Evolutionary conservation across 2,888 invertebrate species (phyloP), one percentile per base, ranked within the genome.

Genomic region (Nomada fucata): DNA sequence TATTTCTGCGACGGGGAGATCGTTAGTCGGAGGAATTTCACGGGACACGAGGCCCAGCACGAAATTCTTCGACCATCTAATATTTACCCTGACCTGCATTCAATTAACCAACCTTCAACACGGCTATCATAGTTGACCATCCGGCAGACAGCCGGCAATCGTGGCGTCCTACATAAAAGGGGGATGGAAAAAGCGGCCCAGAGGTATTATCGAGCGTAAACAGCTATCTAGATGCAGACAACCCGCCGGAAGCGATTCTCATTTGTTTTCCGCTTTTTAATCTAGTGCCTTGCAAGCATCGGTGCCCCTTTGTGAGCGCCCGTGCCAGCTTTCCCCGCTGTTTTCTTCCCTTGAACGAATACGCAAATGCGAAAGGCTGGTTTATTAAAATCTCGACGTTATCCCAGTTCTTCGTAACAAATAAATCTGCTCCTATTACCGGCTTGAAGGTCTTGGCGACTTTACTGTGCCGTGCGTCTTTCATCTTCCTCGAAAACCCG

Each of bases 231-330:
- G 78, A 89, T 89, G 89, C 89, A 87, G 83, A 86, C 83, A 81
- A 85, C 78, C 83, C 86, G 88, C 90, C 87, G 83, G 82, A 82
- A 91, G 91, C 90, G 74, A 90, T 91, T 90, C 89, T 90, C 91
- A 91, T 92, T 91, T 89, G 89, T 91, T 89, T 88, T 82, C 83
- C 64, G 83, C 87, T 90, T 87, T 86, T 89, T 87, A 90, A 90
- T 90, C 89, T 85, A 76, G 67, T 78, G 76, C 78, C 68, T 80
- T 77, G 71, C 75, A 71, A 80, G 82, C 85, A 75, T 68, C 63
- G 71, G 59, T n/a, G 72, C 47, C 63, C 60, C 84, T 87, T 84
- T 84, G 80, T 73, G 71, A 84, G 74, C 57, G 68, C 57, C 77
- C 60, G 76, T 63, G 59, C 76, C 71, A 29, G 68, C 55, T 79